Conservation (phyloP, 2,888 invertebrate genomes). For the Oscheius sp. region DNA sequence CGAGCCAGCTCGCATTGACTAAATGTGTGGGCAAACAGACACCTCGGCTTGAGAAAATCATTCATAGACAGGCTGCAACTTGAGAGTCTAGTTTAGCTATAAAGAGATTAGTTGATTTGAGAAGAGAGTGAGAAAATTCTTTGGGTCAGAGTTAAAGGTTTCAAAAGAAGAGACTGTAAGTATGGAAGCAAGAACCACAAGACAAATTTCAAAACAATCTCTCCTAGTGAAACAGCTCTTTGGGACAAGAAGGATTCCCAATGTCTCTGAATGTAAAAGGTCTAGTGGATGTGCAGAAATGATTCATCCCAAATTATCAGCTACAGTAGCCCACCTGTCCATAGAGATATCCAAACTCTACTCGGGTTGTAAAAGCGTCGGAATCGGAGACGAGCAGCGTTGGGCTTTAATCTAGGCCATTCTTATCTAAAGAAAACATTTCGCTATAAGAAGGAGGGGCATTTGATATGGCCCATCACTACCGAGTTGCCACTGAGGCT, state of each 20-base stretch:
- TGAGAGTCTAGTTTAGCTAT: no score
- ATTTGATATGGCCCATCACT: no score
- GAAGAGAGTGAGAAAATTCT: not conserved
- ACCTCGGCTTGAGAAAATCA: not conserved
- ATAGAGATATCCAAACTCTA: not conserved
- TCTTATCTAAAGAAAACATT: constrained; percentile 30
- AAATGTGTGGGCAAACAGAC: constrained; percentile 5
- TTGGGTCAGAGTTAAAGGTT: not conserved
- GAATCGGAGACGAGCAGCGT: not conserved
- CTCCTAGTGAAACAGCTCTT: not conserved
- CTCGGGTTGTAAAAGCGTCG: not conserved
- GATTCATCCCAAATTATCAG: not conserved
- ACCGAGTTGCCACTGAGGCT: no score
- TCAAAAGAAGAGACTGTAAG: not conserved
- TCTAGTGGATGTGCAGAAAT: no score
- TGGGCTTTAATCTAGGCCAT: constrained; percentile 7
- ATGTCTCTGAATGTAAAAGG: not conserved
- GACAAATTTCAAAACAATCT: not conserved
- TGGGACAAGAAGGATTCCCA: not conserved
- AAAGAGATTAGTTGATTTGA: no score
- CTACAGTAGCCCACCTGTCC: constrained; percentile 1
- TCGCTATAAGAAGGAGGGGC: constrained; percentile 27
- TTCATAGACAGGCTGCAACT: no score
- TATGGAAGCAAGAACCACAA: not conserved
- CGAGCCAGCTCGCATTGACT: constrained; percentile 16